Percentiles rank a stretch among this genome's conserved stretches.
These are phyloP conservation scores for Arizona elegans DNA, from an alignment of 2,113 vertebrate genomes.

Conservation along the genomic window DNA sequence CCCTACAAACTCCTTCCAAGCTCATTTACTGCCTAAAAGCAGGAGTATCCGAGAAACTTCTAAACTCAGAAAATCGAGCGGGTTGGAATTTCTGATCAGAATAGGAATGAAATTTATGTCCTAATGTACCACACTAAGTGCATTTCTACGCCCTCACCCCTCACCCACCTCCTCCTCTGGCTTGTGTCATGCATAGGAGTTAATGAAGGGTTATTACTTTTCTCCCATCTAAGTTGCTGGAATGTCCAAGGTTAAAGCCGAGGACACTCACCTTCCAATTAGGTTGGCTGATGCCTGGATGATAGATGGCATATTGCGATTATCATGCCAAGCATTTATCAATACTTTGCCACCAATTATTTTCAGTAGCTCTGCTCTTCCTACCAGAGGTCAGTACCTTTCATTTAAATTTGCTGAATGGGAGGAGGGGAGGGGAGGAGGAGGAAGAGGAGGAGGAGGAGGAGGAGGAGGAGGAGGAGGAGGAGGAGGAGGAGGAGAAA, in stretches of 20 bases:
- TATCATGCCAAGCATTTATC: constrained; percentile 46
- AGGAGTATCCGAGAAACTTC: not conserved
- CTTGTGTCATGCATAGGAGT: constrained; percentile 48
- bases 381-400: constrained; percentile 42
- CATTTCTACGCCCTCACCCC: constrained; percentile 28
- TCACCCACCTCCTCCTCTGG: constrained; percentile 39
- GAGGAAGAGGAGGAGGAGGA: constrained; percentile 17
- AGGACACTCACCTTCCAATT: constrained; percentile 50
- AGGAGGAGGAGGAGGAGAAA: not conserved
- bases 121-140: constrained; percentile 41
- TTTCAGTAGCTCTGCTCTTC: constrained; percentile 49
- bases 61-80: constrained; percentile 39
- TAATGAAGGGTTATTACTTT: constrained; percentile 58
- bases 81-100: constrained; percentile 23
- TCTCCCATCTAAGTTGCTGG: constrained; percentile 39
- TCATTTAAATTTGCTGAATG: constrained; percentile 46
- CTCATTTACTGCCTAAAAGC: not conserved
- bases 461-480: constrained; percentile 1
- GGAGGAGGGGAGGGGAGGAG: not conserved
- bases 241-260: constrained; percentile 50
- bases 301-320: constrained; percentile 48
- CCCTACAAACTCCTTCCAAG: not conserved
- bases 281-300: constrained; percentile 43
- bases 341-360: constrained; percentile 49
- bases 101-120: constrained; percentile 34